These are phyloP conservation scores for Melieria crassipennis DNA, from an alignment of 2,888 invertebrate species.

Conservation along the genomic window DNA sequence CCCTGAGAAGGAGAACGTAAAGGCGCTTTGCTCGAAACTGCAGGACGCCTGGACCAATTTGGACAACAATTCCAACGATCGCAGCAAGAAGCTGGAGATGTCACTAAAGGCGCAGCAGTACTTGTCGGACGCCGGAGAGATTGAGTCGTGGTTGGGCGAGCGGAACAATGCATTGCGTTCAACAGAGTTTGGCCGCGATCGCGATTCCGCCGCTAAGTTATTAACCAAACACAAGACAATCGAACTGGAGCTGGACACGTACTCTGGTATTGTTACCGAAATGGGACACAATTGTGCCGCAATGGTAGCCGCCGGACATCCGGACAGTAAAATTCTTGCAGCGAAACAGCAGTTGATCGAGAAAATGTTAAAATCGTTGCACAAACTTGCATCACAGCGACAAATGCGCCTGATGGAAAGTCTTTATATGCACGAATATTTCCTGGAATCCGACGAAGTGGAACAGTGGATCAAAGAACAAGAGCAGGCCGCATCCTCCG, in stretches of 20 bases:
- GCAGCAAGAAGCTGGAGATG: constrained; percentile 82
- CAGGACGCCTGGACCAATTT: constrained; percentile 80
- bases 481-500: constrained; percentile 86
- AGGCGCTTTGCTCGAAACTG: constrained; percentile 77
- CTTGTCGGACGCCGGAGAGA: constrained; percentile 89
- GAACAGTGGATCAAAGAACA: constrained; percentile 94
- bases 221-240: constrained; percentile 95
- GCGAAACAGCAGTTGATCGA: constrained; percentile 80
- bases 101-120: constrained; percentile 92
- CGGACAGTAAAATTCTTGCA: constrained; percentile 82
- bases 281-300: constrained; percentile 88
- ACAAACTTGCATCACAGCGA: constrained; percentile 80
- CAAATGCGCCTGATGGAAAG: constrained; percentile 91
- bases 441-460: constrained; percentile 88
- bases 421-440: constrained; percentile 89
- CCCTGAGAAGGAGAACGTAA: constrained; percentile 82
- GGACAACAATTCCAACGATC: constrained; percentile 74
- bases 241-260: constrained; percentile 90
- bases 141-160: constrained; percentile 93
- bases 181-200: constrained; percentile 89
- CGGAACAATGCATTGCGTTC: constrained; percentile 82
- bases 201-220: constrained; percentile 90
- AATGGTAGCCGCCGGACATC: constrained; percentile 84
- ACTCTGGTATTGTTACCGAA: constrained; percentile 89
- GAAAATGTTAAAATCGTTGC: constrained; percentile 82